Evolutionary conservation across 2,888 invertebrate genomes (phyloP), one percentile per base, ranked within the genome.

Genomic region (Leptopilina syphax): DNA sequence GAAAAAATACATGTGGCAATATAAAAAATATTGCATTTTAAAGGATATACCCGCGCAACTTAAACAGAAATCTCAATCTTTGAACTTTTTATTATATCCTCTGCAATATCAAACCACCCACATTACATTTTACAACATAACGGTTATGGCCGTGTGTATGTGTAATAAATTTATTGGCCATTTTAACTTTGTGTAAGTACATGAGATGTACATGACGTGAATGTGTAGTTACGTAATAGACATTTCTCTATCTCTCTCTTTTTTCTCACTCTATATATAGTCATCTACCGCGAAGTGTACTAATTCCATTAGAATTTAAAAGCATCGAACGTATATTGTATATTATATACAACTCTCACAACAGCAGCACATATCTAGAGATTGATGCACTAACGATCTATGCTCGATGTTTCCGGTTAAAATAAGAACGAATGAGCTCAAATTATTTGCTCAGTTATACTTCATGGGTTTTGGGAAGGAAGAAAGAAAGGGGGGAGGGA

Each of bases 281-380:
- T 65, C 68, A 77, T 73, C 77, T 70, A 73, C 66, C 73, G 79
- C 65, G 78, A 81, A 80, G 81, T 81, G 80, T 82, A 80, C 82
- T 82, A 81, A 82, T 82, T 82, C 78, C 79, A 81, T 82, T 82
- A 82, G 78, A 82, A 81, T 82, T 82, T 67, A 77, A 81, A 81
- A 81, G 80, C 81, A 77, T 81, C 76, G 77, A 78, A 80, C 82
- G 80, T 79, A 76, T 65, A 65, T 68, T 63, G 57, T n/a, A 65
- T 8, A 34, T 44, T 34, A 65, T 57, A 60, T 12, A 3, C 44
- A 44, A 44, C 8, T 44, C 44, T 44, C 44, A 44, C 44, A 44
- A 5, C 44, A 27, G 44, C 44, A 65, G 78, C 82, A 82, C 80
- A 78, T 80, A 77, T 77, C 47, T 27, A 76, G 77, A 77, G 50